Conservation (phyloP, 2,888 invertebrate genomes). For the Meiosimyza platycephala region DNA sequence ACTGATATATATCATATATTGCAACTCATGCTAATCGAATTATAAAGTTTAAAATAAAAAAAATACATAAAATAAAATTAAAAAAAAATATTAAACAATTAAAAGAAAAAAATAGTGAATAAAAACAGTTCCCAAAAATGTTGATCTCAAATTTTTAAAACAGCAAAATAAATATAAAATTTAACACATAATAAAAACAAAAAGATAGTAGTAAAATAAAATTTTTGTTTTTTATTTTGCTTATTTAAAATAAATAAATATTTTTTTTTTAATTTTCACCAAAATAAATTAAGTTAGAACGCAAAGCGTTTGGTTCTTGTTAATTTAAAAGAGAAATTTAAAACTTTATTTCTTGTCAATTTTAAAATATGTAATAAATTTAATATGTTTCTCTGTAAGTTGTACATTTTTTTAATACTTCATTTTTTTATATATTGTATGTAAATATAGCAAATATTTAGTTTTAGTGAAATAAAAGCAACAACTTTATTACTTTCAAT, state of each 20-base stretch:
- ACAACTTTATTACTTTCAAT: neutral
- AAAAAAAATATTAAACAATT: constrained; percentile 42
- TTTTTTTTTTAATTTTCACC: too few species aligned
- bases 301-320: constrained; percentile 38
- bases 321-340: neutral
- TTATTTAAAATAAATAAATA: constrained; percentile 19
- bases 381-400: constrained; percentile 15
- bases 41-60: constrained; percentile 17
- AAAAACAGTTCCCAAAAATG: constrained; percentile 65
- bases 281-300: constrained; percentile 41
- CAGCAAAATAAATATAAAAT: neutral
- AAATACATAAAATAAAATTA: neutral
- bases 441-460: constrained; percentile 25
- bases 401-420: constrained; percentile 14
- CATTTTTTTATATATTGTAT: neutral
- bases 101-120: constrained; percentile 37
- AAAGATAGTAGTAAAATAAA: neutral
- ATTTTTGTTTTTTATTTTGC: constrained; percentile 19
- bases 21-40: constrained; percentile 33
- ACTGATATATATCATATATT: constrained; percentile 37
- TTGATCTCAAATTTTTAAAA: constrained; percentile 63
- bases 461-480: neutral
- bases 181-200: constrained; percentile 10
- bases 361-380: too few species aligned
- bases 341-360: constrained; percentile 24